Percentiles rank a stretch among this genome's conserved stretches.
phyloP scores from a whole-genome alignment of 2,888 invertebrate species.

The Meiosimyza platycephala region DNA sequence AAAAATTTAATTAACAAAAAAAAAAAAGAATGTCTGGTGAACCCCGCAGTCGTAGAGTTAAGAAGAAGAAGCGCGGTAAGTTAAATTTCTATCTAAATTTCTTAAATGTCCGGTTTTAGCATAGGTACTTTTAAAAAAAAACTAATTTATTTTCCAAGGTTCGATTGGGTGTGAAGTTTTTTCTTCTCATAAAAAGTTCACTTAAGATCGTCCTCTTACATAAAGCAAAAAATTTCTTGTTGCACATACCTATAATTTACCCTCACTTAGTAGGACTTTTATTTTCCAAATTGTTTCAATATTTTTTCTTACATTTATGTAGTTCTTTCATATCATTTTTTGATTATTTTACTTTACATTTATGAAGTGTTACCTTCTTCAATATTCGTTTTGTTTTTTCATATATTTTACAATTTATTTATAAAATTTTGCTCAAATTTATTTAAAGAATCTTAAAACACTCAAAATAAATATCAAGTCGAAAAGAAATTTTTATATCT shows the following conservation, averaged over 20 bases:
- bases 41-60: slow-evolving; percentile 87
- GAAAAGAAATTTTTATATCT: slow-evolving; percentile 14
- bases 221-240: too few relatives aligned
- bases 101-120: not conserved
- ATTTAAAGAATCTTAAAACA: slow-evolving; percentile 57
- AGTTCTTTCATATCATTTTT: too few relatives aligned
- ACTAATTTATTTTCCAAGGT: too few relatives aligned
- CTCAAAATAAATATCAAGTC: slow-evolving; percentile 6
- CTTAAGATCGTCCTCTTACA: too few relatives aligned
- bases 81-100: slow-evolving; percentile 24
- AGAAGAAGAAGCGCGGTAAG: slow-evolving; percentile 80
- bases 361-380: not conserved
- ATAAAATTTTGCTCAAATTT: slow-evolving; percentile 65
- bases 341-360: too few relatives aligned
- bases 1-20: not conserved
- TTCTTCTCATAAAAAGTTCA: too few relatives aligned
- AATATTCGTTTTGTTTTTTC: slow-evolving; percentile 22
- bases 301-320: too few relatives aligned
- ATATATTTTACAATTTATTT: slow-evolving; percentile 35
- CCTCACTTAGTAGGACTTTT: too few relatives aligned
- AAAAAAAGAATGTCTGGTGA: slow-evolving; percentile 82
- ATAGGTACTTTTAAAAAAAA: too few relatives aligned
- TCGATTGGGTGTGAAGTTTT: too few relatives aligned
- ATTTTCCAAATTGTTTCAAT: too few relatives aligned
- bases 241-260: too few relatives aligned